phyloP scores from a whole-genome alignment of 2,113 vertebrate genomes.

The Saguinus midas region DNA sequence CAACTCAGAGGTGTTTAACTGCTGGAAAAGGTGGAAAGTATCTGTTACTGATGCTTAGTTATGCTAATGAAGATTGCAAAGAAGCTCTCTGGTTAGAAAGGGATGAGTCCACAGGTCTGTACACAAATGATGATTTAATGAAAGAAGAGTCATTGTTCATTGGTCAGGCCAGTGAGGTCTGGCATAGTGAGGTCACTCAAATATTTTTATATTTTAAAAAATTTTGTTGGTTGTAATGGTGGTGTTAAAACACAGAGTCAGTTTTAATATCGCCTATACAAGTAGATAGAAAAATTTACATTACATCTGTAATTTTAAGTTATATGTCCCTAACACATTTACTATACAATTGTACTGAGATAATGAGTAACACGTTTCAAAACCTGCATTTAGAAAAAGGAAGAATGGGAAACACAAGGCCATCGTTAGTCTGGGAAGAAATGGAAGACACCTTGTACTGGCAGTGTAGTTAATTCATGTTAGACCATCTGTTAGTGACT shows the following conservation, averaged over 20 bases:
- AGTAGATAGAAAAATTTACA: not conserved
- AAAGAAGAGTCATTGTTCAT: not conserved
- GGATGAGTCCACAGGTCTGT: not conserved
- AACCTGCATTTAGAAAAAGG: not conserved
- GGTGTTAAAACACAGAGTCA: not conserved
- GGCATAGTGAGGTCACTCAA: not conserved
- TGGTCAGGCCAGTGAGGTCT: not conserved
- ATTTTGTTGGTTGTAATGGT: not conserved
- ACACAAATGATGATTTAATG: not conserved
- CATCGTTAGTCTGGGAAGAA: not conserved
- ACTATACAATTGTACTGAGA: not conserved
- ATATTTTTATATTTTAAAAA: not conserved
- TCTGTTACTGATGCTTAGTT: not conserved
- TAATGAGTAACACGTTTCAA: constrained; percentile 1
- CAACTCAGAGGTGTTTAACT: not conserved
- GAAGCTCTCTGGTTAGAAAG: not conserved
- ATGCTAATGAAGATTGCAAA: not conserved
- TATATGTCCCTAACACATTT: not conserved
- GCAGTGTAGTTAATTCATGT: not conserved
- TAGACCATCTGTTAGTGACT: constrained; percentile 68
- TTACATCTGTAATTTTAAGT: not conserved
- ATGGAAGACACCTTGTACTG: not conserved
- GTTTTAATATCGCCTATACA: not conserved
- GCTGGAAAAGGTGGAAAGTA: not conserved
- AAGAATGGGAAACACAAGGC: not conserved